Evolutionary conservation across 1,140 invertebrate genomes (phyloP).

Genomic region (Stegodyphus dumicola): DNA sequence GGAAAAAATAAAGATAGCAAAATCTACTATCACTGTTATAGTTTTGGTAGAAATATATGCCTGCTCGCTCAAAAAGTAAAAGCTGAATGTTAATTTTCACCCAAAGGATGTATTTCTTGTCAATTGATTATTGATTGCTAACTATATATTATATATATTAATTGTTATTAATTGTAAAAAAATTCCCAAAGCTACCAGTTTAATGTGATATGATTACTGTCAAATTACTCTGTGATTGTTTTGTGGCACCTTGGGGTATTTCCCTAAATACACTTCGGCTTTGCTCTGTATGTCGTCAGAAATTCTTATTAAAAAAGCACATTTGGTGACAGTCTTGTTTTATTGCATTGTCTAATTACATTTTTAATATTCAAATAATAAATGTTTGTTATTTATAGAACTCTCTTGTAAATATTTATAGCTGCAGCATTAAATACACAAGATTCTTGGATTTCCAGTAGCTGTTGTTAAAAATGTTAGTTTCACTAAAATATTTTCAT

Average conservation of each 20-base stretch:
- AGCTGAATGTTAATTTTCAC: slow-evolving; percentile 58
- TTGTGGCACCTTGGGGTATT: slow-evolving; percentile 52
- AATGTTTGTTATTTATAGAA: neutral
- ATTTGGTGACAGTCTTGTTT: slow-evolving; percentile 36
- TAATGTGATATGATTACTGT: slow-evolving; percentile 55
- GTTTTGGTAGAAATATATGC: slow-evolving; percentile 52
- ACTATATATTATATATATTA: slow-evolving; percentile 53
- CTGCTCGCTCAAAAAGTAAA: slow-evolving; percentile 58
- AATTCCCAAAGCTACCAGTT: slow-evolving; percentile 56
- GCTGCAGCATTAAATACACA: too few species aligned
- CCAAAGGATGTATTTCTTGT: slow-evolving; percentile 50
- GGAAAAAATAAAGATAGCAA: slow-evolving; percentile 35
- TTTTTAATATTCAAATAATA: neutral
- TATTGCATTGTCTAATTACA: neutral
- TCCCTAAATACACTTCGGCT: slow-evolving; percentile 54
- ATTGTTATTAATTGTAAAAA: slow-evolving; percentile 31
- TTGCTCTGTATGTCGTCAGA: slow-evolving; percentile 60
- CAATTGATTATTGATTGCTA: slow-evolving; percentile 44
- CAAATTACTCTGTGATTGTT: slow-evolving; percentile 57
- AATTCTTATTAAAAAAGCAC: slow-evolving; percentile 58
- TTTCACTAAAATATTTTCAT: too few species aligned
- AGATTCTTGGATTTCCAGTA: too few species aligned
- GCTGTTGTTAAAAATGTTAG: too few species aligned
- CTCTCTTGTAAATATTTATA: too few species aligned
- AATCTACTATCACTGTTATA: slow-evolving; percentile 50